phyloP scores from a whole-genome alignment of 2,113 vertebrate species.

The Fregata magnificens region DNA sequence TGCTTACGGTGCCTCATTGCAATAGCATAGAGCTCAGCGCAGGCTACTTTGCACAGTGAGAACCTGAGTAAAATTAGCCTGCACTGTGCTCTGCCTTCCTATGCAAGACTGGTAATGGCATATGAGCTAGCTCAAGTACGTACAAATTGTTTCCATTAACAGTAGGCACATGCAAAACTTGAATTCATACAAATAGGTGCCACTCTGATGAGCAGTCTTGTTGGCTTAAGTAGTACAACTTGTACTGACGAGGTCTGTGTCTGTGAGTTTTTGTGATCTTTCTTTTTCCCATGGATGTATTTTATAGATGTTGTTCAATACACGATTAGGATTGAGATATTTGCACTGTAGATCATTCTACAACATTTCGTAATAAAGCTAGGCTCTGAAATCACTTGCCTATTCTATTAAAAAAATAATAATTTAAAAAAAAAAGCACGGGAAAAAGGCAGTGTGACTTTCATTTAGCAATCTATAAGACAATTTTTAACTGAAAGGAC shows the following conservation, averaged over 20 bases:
- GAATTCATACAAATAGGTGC: neutral
- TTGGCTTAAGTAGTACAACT: neutral
- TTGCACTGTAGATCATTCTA: neutral
- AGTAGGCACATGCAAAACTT: neutral
- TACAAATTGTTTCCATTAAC: neutral
- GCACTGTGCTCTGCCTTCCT: neutral
- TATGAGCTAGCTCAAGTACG: neutral
- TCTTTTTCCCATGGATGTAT: neutral
- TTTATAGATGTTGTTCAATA: neutral
- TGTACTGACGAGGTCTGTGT: neutral
- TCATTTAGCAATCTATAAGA: neutral
- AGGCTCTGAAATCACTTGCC: neutral
- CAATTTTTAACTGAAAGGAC: neutral
- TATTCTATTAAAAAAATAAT: neutral
- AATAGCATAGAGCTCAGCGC: neutral
- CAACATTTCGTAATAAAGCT: neutral
- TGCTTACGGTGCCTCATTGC: neutral
- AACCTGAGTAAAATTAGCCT: neutral
- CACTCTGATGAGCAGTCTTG: neutral
- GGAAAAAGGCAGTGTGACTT: neutral
- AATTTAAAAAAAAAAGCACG: neutral
- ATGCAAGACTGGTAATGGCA: too few relatives aligned
- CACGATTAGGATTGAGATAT: neutral
- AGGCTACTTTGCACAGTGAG: neutral
- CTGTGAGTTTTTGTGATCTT: neutral